A percentile compares a stretch with the other conserved stretches of the same genome.
These are phyloP conservation scores for Vanacampus margaritifer DNA, from an alignment of 2,113 vertebrate genomes.

Conservation along the genomic window DNA sequence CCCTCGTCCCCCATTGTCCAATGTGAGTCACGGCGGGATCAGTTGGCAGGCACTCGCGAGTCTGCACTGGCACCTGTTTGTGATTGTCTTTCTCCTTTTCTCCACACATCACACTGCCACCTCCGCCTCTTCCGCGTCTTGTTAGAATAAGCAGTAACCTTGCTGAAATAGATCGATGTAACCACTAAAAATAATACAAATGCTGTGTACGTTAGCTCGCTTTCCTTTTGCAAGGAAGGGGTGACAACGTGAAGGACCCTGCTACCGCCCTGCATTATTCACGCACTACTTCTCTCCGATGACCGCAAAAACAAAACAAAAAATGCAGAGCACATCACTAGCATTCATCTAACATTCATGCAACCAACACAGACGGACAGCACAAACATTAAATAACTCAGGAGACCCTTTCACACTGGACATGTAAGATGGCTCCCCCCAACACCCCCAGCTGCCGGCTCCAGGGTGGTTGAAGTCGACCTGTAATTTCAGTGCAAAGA, in stretches of 20 bases:
- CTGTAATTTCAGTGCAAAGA: neutral
- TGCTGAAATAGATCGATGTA: neutral
- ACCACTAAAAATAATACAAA: neutral
- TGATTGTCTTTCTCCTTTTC: slow-evolving; percentile 39
- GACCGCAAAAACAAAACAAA: neutral
- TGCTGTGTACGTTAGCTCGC: neutral
- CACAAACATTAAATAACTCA: neutral
- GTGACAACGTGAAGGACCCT: neutral
- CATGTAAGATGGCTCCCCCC: neutral
- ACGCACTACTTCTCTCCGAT: neutral
- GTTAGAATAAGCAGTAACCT: slow-evolving; percentile 1
- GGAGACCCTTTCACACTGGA: neutral
- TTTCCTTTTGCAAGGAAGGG: neutral
- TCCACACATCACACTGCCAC: no score
- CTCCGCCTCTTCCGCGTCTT: neutral
- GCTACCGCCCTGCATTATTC: neutral
- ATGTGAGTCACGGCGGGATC: slow-evolving; percentile 60
- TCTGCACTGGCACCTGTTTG: slow-evolving; percentile 47
- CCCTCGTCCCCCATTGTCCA: slow-evolving; percentile 51
- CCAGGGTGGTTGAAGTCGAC: neutral
- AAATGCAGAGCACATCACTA: neutral
- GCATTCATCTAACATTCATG: slow-evolving; percentile 5
- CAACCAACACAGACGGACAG: neutral
- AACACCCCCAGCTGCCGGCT: no score
- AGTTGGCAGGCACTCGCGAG: slow-evolving; percentile 43